These are phyloP conservation scores for Sialia sialis DNA, from an alignment of 2,113 vertebrate genomes.

Conservation along the genomic window DNA sequence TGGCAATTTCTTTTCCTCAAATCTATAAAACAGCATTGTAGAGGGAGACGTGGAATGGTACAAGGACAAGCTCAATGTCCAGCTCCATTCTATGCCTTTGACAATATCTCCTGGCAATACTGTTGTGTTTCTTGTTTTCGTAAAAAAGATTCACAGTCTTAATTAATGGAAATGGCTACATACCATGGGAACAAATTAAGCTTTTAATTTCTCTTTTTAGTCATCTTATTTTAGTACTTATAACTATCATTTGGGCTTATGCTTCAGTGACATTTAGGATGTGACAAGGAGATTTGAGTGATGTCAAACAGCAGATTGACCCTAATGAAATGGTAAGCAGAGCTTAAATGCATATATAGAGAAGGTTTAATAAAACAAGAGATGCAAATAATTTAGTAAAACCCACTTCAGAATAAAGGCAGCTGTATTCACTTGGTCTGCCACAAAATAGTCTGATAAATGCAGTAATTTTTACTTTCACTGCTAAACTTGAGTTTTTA, in stretches of 20 bases:
- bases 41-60: background rate
- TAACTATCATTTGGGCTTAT: background rate
- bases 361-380: background rate
- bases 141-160: background rate
- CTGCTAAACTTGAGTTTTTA: background rate
- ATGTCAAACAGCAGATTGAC: constrained; percentile 45
- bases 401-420: background rate
- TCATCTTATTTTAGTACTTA: background rate
- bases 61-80: background rate
- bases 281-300: background rate
- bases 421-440: background rate
- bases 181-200: background rate
- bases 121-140: background rate
- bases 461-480: background rate
- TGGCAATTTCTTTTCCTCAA: background rate
- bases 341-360: constrained; percentile 8
- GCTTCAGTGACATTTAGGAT: constrained; percentile 30
- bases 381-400: background rate
- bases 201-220: constrained; percentile 11
- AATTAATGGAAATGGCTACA: background rate
- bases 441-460: background rate
- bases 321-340: constrained; percentile 42
- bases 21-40: background rate
- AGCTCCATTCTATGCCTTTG: background rate
- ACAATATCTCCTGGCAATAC: background rate